Conservation (phyloP, 2,888 invertebrate genomes). For the Gymnoscelis rufifasciata region DNA sequence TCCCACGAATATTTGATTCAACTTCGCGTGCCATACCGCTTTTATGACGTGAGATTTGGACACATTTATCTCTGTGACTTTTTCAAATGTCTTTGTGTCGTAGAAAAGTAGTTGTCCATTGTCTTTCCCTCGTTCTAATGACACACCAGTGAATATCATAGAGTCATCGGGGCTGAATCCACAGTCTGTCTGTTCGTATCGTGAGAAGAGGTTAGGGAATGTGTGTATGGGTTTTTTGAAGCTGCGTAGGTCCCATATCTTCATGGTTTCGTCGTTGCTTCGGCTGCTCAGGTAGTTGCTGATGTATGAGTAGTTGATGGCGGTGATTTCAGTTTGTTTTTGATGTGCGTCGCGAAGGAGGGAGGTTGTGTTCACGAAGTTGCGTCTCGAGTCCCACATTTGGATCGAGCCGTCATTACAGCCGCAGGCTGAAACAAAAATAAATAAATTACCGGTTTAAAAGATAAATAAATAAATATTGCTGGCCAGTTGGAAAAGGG, state of each 20-base stretch:
- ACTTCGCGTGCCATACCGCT: conserved; percentile 95
- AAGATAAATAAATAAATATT: too few species aligned
- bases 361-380: conserved; percentile 91
- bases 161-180: conserved; percentile 96
- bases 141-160: conserved; percentile 92
- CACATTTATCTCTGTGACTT: conserved; percentile 86
- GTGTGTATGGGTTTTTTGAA: conserved; percentile 88
- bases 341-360: conserved; percentile 89
- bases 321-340: conserved; percentile 88
- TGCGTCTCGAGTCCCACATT: conserved; percentile 97
- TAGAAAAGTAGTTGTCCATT: conserved; percentile 88
- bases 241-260: conserved; percentile 94
- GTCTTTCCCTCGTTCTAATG: conserved; percentile 82
- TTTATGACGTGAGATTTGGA: conserved; percentile 91
- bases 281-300: conserved; percentile 88
- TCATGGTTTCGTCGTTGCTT: conserved; percentile 94
- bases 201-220: conserved; percentile 85
- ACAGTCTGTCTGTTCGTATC: conserved; percentile 90
- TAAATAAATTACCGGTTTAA: too few species aligned
- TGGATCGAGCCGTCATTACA: conserved; percentile 97
- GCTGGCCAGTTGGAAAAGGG: too few species aligned
- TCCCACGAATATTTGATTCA: conserved; percentile 97
- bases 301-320: conserved; percentile 92
- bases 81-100: conserved; percentile 86
- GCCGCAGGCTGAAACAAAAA: conserved; percentile 84